Evolutionary conservation across 2,797 vertebrate species (phyloP).

Genomic region (Dermochelys coriacea): DNA sequence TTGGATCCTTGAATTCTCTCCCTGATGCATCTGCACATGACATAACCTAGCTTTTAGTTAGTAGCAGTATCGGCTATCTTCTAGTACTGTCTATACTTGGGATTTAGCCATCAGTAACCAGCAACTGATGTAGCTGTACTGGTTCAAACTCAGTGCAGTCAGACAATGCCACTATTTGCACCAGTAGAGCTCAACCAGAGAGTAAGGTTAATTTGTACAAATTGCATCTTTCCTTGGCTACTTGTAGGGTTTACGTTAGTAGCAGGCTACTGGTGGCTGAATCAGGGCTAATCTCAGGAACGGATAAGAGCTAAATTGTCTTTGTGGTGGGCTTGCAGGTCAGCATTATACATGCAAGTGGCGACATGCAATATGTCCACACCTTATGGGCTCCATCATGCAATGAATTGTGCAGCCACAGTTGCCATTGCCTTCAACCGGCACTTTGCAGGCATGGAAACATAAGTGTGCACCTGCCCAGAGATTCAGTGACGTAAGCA

Average conservation of each 20-base stretch:
- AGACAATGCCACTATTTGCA: not conserved
- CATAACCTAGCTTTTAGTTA: not conserved
- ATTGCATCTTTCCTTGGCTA: not conserved
- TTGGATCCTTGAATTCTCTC: not conserved
- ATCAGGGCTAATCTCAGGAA: not conserved
- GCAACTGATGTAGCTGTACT: not conserved
- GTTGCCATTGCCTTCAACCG: fast-evolving
- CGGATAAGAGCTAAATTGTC: fast-evolving
- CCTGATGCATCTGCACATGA: not conserved
- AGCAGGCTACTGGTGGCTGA: not conserved
- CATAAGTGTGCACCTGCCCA: fast-evolving
- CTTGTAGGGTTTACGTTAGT: not conserved
- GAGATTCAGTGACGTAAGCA: not conserved
- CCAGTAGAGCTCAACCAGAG: not conserved
- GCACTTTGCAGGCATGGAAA: not conserved
- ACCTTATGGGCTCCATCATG: not conserved
- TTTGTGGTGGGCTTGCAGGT: not conserved
- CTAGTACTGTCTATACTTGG: not conserved
- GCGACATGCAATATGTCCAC: not conserved
- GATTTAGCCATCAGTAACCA: not conserved
- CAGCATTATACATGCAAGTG: fast-evolving
- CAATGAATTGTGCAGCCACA: fast-evolving
- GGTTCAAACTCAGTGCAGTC: not conserved
- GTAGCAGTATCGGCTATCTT: fast-evolving
- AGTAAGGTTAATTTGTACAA: not conserved